Base-by-base conservation (phyloP, 2,888 invertebrate species). In the Pharmacophagus antenor region DNA sequence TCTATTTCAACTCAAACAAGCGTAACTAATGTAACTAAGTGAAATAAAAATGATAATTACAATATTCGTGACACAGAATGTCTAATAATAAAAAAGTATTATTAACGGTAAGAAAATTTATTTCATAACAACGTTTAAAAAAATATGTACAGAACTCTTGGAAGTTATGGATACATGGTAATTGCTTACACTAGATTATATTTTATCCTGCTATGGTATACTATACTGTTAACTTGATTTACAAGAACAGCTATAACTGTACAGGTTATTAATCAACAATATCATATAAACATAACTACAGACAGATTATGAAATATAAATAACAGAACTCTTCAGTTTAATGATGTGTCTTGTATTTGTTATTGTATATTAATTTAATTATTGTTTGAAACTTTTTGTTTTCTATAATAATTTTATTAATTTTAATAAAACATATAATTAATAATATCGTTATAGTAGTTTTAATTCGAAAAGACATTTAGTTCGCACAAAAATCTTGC, bases 141-240 rank as follows among this genome's bases (percentile, higher is more conserved):
- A 47, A 4, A 31, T 46, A 21, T 21, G 7, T 51, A 15, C 46
- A 51, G 25, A 5, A 6, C 25, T 25, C 27, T 12, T 22, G 21
- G 31, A 21, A 7, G 23, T 53, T 42, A 27, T 44, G 17, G 49
- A 54, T 31, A 48, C 31, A 53, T 44, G 20, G n/a, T 42, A 31
- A 44, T 25, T 22, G 22, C 31, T 46, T 46, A 44, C 31, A 44
- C 23, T 57, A 67, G 71, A 74, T 77, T 63, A 65, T 72, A 70
- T 59, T 25, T 42, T 58, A 48, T 65, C 66, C 61, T 61, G 68
- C 50, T 56, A 44, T 56, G 50, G 56, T 61, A 54, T 65, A 59
- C 60, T 31, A 23, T 69, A 76, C 84, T 80, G 84, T 82, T 84
- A 81, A 67, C 65, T 67, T 73, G 69, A 70, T 74, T 74, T 73